Conservation (phyloP, 2,888 invertebrate species). For the Caenorhabditis imperialis region DNA sequence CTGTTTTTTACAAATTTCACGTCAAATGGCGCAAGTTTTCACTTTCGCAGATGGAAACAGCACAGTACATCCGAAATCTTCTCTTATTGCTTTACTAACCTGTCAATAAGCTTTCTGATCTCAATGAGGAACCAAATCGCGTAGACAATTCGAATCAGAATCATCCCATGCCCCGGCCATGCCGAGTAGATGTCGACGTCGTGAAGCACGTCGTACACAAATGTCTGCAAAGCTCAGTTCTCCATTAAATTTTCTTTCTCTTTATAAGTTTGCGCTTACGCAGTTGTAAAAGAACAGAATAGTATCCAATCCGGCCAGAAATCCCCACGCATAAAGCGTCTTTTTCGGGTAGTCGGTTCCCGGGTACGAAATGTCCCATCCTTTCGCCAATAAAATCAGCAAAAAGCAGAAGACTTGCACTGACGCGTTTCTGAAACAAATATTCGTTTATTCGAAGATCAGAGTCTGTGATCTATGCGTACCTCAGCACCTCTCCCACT, state of each 20-base stretch:
- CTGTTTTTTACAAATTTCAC: no score
- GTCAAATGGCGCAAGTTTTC: no score
- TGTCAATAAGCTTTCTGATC: slow-evolving; percentile 86
- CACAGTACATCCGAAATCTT: no score
- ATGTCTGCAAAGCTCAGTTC: slow-evolving; percentile 84
- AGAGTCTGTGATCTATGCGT: slow-evolving; percentile 73
- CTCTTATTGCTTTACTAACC: no score
- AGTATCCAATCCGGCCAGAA: slow-evolving; percentile 91
- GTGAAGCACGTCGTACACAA: slow-evolving; percentile 91
- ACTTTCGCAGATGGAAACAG: no score
- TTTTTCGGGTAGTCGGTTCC: slow-evolving; percentile 76
- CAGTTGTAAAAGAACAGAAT: slow-evolving; percentile 95
- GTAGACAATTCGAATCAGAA: slow-evolving; percentile 88
- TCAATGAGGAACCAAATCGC: slow-evolving; percentile 90
- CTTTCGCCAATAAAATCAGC: slow-evolving; percentile 91
- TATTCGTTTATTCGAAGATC: background rate
- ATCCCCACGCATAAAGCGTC: slow-evolving; percentile 90
- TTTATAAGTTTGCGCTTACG: slow-evolving; percentile 84
- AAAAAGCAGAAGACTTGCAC: slow-evolving; percentile 91
- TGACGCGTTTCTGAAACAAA: slow-evolving; percentile 46
- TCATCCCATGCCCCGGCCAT: slow-evolving; percentile 95
- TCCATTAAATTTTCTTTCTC: background rate
- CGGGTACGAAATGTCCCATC: slow-evolving; percentile 87
- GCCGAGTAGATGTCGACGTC: slow-evolving; percentile 97
- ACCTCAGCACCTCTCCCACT: slow-evolving; percentile 86